Percentiles rank a stretch among this genome's conserved stretches.
phyloP scores from a whole-genome alignment of 2,113 vertebrate species.

The Anolis carolinensis region DNA sequence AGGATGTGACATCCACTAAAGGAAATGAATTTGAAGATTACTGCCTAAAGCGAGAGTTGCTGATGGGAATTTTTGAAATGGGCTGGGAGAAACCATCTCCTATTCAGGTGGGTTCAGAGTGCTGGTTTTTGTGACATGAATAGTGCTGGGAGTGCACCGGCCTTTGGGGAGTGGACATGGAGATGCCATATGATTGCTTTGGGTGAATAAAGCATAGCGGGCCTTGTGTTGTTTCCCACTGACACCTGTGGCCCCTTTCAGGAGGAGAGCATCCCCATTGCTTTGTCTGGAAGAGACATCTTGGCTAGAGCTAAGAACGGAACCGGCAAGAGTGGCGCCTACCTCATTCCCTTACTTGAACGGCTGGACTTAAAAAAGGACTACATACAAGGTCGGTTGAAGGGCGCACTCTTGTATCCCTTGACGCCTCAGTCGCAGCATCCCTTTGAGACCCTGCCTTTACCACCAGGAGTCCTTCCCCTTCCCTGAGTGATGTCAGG shows the following conservation, averaged over 20 bases:
- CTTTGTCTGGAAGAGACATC: slow-evolving; percentile 98
- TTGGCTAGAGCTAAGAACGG: slow-evolving; percentile 99
- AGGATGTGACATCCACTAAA: slow-evolving; percentile 99
- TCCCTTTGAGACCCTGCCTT: neutral
- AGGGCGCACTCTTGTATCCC: neutral
- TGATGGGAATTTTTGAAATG: slow-evolving; percentile 99
- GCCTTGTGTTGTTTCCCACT: neutral
- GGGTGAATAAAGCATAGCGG: neutral
- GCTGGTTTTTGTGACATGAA: neutral
- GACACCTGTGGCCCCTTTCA: slow-evolving; percentile 65
- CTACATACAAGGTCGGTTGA: slow-evolving; percentile 93
- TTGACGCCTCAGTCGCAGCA: too few relatives aligned
- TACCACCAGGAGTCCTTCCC: too few relatives aligned
- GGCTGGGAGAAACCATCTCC: slow-evolving; percentile 99
- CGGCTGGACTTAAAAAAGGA: slow-evolving; percentile 99
- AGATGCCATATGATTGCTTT: neutral
- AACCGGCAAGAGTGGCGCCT: slow-evolving; percentile 99
- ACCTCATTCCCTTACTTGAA: slow-evolving; percentile 99
- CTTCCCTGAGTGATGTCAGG: too few relatives aligned
- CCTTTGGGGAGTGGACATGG: neutral
- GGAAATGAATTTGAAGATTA: slow-evolving; percentile 99
- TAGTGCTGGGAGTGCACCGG: neutral
- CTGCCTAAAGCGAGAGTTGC: slow-evolving; percentile 97
- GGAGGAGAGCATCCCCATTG: slow-evolving; percentile 99
- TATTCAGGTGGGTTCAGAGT: slow-evolving; percentile 86